phyloP scores from a whole-genome alignment of 1,140 invertebrate species.

The Hycleus phaleratus region DNA sequence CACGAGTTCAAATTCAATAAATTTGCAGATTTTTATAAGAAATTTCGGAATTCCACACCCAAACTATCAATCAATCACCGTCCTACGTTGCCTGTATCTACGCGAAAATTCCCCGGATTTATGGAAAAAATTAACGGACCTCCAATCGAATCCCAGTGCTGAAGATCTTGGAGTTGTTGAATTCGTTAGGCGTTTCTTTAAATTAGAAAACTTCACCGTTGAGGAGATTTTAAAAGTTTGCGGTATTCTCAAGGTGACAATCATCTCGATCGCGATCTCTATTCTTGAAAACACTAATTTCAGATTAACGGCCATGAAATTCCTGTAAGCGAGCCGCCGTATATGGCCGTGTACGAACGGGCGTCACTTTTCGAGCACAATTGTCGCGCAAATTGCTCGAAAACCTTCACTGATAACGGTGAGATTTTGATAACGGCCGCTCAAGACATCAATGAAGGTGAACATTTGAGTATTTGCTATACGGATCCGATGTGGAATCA shows the following conservation, averaged over 20 bases:
- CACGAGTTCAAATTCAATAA: no score
- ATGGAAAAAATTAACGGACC: constrained; percentile 48
- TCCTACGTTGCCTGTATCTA: constrained; percentile 54
- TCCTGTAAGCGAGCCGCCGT: constrained; percentile 55
- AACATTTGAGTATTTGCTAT: constrained; percentile 60
- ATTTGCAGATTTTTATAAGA: constrained; percentile 50
- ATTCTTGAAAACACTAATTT: no score
- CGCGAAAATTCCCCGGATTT: constrained; percentile 46
- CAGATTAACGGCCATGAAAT: constrained; percentile 63
- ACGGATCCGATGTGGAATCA: constrained; percentile 65
- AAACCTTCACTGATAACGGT: constrained; percentile 58
- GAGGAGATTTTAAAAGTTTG: constrained; percentile 61
- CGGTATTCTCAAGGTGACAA: constrained; percentile 58
- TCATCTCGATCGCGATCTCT: no score
- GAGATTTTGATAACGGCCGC: constrained; percentile 52
- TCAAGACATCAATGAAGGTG: constrained; percentile 42
- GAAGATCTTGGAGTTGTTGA: constrained; percentile 51
- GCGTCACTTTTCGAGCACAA: constrained; percentile 66
- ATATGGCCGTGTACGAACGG: constrained; percentile 58
- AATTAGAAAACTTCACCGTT: constrained; percentile 49
- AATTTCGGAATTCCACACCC: constrained; percentile 54
- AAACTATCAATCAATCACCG: constrained; percentile 59
- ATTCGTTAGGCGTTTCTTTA: constrained; percentile 58
- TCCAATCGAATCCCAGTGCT: constrained; percentile 52
- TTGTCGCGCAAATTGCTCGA: constrained; percentile 64